Evolutionary conservation across 2,888 invertebrate genomes (phyloP).

Genomic region (Beris morrisii): DNA sequence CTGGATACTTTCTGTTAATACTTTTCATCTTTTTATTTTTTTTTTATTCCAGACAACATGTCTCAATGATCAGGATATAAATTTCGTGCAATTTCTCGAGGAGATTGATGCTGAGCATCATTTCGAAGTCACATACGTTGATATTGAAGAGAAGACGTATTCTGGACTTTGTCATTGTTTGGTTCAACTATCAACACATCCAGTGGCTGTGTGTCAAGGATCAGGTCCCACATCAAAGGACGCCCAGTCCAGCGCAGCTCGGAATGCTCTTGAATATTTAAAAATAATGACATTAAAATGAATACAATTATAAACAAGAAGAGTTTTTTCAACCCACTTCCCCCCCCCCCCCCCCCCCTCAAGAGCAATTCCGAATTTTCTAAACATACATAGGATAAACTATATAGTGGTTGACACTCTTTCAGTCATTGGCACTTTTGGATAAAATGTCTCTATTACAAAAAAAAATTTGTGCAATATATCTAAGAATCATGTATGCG

Average conservation of each 20-base stretch:
- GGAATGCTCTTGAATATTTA: conserved; percentile 89
- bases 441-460: no score
- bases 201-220: conserved; percentile 93
- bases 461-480: no score
- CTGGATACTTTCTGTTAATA: no score
- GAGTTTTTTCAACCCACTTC: not conserved
- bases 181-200: conserved; percentile 88
- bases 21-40: no score
- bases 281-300: conserved; percentile 94
- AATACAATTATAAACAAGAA: conserved; percentile 49
- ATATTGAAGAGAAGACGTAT: conserved; percentile 86
- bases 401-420: no score
- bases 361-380: no score
- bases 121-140: conserved; percentile 93
- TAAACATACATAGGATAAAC: no score
- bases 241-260: conserved; percentile 86
- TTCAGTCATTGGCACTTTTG: no score
- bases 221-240: conserved; percentile 77
- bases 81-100: conserved; percentile 83
- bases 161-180: conserved; percentile 83
- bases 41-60: conserved; percentile 66
- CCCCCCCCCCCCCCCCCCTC: no score
- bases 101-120: conserved; percentile 88
- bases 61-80: conserved; percentile 75
- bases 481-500: no score